Evolutionary conservation across 2,888 invertebrate genomes (phyloP), one percentile per base, ranked within the genome.

Genomic region (Agonopterix arenella): DNA sequence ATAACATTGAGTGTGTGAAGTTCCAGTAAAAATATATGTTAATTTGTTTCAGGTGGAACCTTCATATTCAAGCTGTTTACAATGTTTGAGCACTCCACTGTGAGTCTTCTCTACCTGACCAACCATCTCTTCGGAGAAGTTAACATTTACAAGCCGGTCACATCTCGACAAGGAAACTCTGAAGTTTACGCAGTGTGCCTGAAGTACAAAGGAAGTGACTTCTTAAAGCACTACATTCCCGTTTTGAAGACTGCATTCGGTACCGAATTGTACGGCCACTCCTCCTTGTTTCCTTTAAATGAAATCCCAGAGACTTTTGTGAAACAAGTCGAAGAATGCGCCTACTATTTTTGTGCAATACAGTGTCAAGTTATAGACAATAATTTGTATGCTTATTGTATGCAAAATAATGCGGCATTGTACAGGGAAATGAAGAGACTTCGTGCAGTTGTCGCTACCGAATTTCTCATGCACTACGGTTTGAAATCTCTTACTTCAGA

Each of bases 161-260:
- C 96, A 0, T 98, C 98, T n/a, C 96, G 97, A 70, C 94, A 95
- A 68, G 98, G 98, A 7, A 98, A 98, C 80, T 98, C 98, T 0
- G 98, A 98, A 81, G 92, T 96, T 0, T 98, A 98, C 70, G 91
- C 97, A 0, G 86, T 98, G 36, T 96, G 95, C 64, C 72, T 92
- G 28, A 84, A 89, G 16, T 95, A 91, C 67, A 89, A 88, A 59
- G 93, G 92, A 2, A 64, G 60, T 10, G 58, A 80, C 5, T 58
- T 59, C n/a, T 56, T 90, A 1, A 66, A 73, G 4, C 77, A 79
- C 1, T 90, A 84, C 62, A 61, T 92, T 38, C 65, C 80, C 2
- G 72, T 71, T 1, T 71, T 94, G 1, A 76, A 83, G 56, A 59
- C 64, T 45, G 70, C 81, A 62, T 74, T 92, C 84, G 84, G 90